Evolutionary conservation across 2,113 vertebrate species (phyloP).

Genomic region (Mesoclemmys tuberculata): DNA sequence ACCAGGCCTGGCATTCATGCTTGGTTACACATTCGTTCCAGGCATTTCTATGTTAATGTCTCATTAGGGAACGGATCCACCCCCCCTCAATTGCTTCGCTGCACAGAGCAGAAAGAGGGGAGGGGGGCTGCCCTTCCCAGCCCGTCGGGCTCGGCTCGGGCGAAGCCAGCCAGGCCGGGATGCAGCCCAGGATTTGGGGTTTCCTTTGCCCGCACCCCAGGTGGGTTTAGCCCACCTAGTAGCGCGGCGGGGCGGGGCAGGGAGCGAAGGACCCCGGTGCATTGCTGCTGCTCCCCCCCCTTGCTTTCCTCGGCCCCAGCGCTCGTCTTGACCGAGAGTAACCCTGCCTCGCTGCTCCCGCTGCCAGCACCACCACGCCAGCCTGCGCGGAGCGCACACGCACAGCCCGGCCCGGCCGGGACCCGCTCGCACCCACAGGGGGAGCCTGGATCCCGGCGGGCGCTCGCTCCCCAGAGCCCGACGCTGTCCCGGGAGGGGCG

Average conservation of each 20-base stretch:
- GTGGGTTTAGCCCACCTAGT: background rate
- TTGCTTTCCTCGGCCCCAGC: conserved; percentile 38
- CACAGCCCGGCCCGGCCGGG: background rate
- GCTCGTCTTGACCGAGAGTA: conserved; percentile 75
- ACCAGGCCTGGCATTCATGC: background rate
- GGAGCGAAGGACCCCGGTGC: background rate
- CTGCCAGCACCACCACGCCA: conserved; percentile 71
- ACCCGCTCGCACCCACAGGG: no score
- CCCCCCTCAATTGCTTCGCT: background rate
- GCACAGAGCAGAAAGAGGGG: background rate
- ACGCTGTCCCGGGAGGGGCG: no score
- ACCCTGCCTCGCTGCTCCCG: conserved; percentile 45
- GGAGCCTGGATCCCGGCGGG: no score
- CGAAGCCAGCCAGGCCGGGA: no score
- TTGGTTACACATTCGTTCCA: background rate
- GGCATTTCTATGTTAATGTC: background rate
- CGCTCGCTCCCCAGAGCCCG: no score
- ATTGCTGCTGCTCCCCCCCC: background rate
- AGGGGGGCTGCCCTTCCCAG: background rate
- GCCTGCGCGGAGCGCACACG: background rate
- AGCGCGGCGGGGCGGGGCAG: background rate
- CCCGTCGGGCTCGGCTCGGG: background rate
- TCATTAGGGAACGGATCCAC: background rate
- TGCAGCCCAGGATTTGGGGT: background rate
- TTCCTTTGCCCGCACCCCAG: background rate